phyloP scores from a whole-genome alignment of 2,797 vertebrate species.

The Poecilia wingei region DNA sequence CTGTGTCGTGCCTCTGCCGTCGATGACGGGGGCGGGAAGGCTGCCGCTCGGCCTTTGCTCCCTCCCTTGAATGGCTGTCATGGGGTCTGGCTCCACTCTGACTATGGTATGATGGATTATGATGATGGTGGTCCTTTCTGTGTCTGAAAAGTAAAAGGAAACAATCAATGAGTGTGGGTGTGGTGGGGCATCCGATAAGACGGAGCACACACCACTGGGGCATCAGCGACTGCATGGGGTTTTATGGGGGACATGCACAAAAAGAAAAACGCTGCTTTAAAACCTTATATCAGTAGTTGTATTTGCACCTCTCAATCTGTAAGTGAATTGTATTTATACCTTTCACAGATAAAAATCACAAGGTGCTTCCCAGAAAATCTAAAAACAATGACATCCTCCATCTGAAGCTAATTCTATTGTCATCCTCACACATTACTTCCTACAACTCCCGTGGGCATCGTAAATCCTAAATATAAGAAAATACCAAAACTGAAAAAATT shows the following conservation, averaged over 20 bases:
- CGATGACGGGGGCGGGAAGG: constrained; percentile 70
- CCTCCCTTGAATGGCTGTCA: constrained; percentile 83
- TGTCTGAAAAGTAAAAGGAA: constrained; percentile 74
- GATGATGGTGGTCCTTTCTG: constrained; percentile 81
- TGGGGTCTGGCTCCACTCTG: constrained; percentile 82
- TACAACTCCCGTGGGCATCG: background rate
- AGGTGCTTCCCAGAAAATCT: too few species aligned
- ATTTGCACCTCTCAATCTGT: background rate
- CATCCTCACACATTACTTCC: background rate
- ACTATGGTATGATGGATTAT: constrained; percentile 84
- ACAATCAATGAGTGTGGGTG: constrained; percentile 63
- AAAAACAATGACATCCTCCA: background rate
- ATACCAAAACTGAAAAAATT: background rate
- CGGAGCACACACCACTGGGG: constrained; percentile 26
- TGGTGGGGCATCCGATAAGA: constrained; percentile 36
- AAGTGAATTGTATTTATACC: too few species aligned
- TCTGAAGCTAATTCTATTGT: background rate
- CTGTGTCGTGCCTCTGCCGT: constrained; percentile 77
- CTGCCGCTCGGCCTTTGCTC: constrained; percentile 76
- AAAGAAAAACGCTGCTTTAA: constrained; percentile 2
- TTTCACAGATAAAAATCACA: too few species aligned
- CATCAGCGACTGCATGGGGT: constrained; percentile 14
- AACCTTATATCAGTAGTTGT: background rate
- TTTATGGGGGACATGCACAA: constrained; percentile 11
- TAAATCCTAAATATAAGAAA: background rate